phyloP scores from a whole-genome alignment of 2,113 vertebrate genomes.

The Numenius arquata region DNA sequence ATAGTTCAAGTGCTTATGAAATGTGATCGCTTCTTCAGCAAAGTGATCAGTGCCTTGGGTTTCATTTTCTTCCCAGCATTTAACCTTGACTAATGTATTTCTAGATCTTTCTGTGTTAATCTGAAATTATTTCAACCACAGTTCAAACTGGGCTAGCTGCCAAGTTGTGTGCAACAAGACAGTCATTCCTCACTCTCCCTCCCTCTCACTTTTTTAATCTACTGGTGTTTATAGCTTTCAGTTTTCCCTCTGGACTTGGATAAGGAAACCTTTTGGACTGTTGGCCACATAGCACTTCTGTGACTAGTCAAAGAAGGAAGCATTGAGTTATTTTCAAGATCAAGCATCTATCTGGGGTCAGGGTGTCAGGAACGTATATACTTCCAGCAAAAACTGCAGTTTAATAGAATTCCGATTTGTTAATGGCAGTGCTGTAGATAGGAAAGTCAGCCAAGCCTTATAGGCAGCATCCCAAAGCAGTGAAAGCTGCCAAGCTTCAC shows the following conservation, averaged over 20 bases:
- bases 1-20: not conserved
- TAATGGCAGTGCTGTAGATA: not conserved
- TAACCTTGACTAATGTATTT: not conserved
- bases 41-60: not conserved
- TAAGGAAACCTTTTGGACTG: not conserved
- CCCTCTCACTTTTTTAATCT: not conserved
- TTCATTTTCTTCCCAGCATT: not conserved
- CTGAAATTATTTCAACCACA: not conserved
- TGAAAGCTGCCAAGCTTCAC: not conserved
- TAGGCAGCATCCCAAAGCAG: not conserved
- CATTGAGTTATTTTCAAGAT: not conserved
- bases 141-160: not conserved
- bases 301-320: not conserved
- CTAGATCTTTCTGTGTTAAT: not conserved
- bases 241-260: not conserved
- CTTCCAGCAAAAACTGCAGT: not conserved
- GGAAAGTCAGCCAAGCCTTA: not conserved
- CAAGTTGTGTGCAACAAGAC: not conserved
- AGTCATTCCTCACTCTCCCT: accelerated
- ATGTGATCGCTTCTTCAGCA: not conserved
- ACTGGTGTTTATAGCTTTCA: not conserved
- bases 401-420: not conserved
- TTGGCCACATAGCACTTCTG: not conserved
- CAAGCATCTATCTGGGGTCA: not conserved
- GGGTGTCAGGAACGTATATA: not conserved